A percentile compares a stretch with the other conserved stretches of the same genome.
Evolutionary conservation across 2,888 invertebrate species (phyloP).

Genomic region (Aricia artaxerxes): DNA sequence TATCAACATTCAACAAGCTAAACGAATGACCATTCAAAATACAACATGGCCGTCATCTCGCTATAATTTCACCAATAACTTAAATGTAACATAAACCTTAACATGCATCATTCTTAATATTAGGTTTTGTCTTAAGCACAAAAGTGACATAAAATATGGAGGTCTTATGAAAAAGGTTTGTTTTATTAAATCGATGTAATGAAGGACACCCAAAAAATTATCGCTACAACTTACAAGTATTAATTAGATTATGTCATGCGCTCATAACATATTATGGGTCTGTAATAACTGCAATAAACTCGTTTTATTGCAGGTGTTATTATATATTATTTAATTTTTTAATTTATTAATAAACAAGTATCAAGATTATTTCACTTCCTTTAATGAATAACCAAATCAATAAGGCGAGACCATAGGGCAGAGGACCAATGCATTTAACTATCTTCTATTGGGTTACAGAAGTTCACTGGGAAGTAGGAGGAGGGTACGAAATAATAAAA

Average conservation of each 20-base stretch:
- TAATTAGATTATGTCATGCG: background rate
- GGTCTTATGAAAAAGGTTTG: background rate
- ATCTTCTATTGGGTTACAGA: conserved; percentile 30
- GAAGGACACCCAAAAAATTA: background rate
- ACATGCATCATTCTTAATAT: background rate
- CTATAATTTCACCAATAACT: background rate
- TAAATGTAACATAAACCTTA: conserved; percentile 8
- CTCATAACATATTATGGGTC: background rate
- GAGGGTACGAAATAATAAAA: conserved; percentile 8
- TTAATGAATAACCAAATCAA: conserved; percentile 45
- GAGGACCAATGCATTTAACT: conserved; percentile 45
- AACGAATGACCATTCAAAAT: background rate
- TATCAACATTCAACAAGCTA: background rate
- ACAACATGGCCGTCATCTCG: background rate
- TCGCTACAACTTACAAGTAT: background rate
- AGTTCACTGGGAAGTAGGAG: background rate
- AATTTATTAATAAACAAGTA: conserved; percentile 32
- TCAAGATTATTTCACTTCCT: conserved; percentile 36
- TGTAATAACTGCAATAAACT: background rate
- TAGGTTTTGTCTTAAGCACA: background rate
- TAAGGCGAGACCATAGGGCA: conserved; percentile 45
- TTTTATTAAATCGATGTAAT: background rate
- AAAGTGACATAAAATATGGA: background rate
- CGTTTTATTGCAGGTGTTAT: background rate
- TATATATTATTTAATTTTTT: background rate